These are phyloP conservation scores for Noctua janthe DNA, from an alignment of 2,888 invertebrate species.

Conservation along the genomic window DNA sequence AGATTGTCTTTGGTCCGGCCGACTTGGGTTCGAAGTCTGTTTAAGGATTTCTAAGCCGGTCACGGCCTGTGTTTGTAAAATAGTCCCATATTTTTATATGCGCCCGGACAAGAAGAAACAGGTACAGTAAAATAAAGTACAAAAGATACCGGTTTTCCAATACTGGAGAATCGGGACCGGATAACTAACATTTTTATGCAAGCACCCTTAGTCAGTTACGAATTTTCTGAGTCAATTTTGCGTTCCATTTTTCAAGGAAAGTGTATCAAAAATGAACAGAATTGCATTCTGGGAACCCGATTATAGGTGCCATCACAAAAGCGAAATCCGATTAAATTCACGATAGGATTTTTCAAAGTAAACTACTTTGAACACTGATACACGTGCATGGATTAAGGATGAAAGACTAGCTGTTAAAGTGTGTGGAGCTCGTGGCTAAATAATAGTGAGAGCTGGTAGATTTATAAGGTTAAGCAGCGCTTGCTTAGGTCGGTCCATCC, in stretches of 20 bases:
- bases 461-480: background rate
- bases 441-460: background rate
- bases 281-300: constrained; percentile 30
- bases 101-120: background rate
- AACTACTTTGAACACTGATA: background rate
- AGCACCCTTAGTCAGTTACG: background rate
- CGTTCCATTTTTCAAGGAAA: constrained; percentile 22
- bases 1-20: too few species aligned
- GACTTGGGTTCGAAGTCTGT: too few species aligned
- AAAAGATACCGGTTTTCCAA: background rate
- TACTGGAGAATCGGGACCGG: background rate
- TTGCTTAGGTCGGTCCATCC: background rate
- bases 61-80: background rate
- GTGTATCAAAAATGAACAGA: constrained; percentile 6
- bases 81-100: background rate
- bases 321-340: constrained; percentile 35
- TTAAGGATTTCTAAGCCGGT: too few species aligned
- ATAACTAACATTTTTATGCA: background rate
- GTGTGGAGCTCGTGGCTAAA: background rate
- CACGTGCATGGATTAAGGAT: background rate
- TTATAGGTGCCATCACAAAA: constrained; percentile 42
- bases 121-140: background rate
- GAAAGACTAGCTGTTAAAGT: background rate
- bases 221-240: background rate
- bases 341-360: constrained; percentile 14